Percentiles rank a stretch among this genome's conserved stretches.
These are phyloP conservation scores for Prietella phreatophila DNA, from an alignment of 2,113 vertebrate genomes.

Conservation along the genomic window DNA sequence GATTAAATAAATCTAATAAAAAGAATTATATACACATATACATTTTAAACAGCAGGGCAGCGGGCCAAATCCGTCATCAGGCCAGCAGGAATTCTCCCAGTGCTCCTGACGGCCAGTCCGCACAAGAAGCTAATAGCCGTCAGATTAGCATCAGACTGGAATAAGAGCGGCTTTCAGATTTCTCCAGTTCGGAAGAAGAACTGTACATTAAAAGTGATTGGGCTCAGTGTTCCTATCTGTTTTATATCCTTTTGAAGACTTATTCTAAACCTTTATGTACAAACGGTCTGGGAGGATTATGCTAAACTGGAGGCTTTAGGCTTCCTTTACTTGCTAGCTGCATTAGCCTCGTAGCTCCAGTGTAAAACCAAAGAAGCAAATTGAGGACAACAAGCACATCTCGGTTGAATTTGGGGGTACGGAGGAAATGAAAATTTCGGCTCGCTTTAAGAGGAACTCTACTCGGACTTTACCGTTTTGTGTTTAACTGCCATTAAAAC, in stretches of 20 bases:
- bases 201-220: background rate
- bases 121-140: no score
- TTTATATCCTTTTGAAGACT: no score
- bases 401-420: background rate
- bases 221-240: background rate
- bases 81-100: no score
- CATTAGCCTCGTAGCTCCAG: background rate
- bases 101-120: no score
- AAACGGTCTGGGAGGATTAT: background rate
- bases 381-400: background rate
- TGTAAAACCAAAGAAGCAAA: background rate
- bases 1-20: no score
- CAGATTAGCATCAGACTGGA: background rate
- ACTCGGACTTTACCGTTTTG: conserved; percentile 10
- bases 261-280: background rate
- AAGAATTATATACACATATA: no score
- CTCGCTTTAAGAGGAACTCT: conserved; percentile 62
- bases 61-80: no score
- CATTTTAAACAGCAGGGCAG: no score
- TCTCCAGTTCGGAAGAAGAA: background rate
- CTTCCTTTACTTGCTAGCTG: background rate
- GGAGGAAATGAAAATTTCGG: background rate
- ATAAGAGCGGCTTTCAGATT: background rate
- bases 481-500: conserved; percentile 36
- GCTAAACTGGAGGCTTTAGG: no score